These are phyloP conservation scores for Channallabes apus DNA, from an alignment of 2,797 vertebrate species.

Conservation along the genomic window DNA sequence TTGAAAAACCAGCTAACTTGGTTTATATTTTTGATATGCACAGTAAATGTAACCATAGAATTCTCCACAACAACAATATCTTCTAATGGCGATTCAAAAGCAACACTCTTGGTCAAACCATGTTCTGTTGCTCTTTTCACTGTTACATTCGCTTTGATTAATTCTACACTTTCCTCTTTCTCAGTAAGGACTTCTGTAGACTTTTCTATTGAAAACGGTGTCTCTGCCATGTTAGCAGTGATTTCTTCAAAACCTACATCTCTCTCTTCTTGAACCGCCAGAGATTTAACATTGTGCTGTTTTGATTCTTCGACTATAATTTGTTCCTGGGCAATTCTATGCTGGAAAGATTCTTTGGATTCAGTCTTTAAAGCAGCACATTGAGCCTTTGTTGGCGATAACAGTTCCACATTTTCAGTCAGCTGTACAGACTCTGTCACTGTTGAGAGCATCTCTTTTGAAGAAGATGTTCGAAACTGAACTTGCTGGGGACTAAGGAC, in stretches of 20 bases:
- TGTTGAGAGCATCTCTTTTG: slow-evolving; percentile 61
- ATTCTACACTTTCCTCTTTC: slow-evolving; percentile 69
- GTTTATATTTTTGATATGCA: slow-evolving; percentile 73
- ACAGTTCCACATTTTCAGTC: slow-evolving; percentile 60
- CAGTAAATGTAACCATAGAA: slow-evolving; percentile 65
- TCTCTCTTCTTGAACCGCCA: slow-evolving; percentile 62
- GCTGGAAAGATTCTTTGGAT: slow-evolving; percentile 58
- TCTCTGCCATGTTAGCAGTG: slow-evolving; percentile 42
- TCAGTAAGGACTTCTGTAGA: slow-evolving; percentile 57
- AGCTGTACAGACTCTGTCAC: slow-evolving; percentile 63
- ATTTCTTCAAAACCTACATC: slow-evolving; percentile 54
- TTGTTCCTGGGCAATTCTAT: slow-evolving; percentile 52
- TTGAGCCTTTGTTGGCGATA: slow-evolving; percentile 57
- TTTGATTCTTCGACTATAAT: slow-evolving; percentile 59
- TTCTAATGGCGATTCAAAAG: slow-evolving; percentile 69
- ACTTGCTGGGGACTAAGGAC: slow-evolving; percentile 60
- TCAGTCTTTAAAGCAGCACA: slow-evolving; percentile 67
- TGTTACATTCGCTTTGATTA: slow-evolving; percentile 63
- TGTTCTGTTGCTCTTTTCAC: slow-evolving; percentile 60
- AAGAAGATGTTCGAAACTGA: slow-evolving; percentile 50
- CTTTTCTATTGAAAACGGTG: slow-evolving; percentile 55
- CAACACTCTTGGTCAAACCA: slow-evolving; percentile 57
- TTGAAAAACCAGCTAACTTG: slow-evolving; percentile 87
- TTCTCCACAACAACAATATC: slow-evolving; percentile 76
- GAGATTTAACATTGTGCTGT: slow-evolving; percentile 55